Conservation (phyloP, 2,888 invertebrate genomes). For the Leucozona laternaria region DNA sequence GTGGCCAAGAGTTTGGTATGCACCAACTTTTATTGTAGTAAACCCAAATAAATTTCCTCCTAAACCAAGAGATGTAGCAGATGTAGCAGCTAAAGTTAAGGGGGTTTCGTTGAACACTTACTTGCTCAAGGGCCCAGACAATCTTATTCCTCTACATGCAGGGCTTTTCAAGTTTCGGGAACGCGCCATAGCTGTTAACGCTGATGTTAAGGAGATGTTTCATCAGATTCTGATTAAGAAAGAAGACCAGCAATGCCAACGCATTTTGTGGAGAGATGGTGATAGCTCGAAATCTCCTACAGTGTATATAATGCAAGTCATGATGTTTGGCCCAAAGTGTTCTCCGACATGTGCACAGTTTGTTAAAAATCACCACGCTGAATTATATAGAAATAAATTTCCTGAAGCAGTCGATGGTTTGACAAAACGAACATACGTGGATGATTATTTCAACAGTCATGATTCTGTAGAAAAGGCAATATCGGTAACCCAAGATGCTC, state of each 20-base stretch:
- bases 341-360: slow-evolving; percentile 63
- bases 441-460: slow-evolving; percentile 50
- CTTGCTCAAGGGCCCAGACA: too few relatives aligned
- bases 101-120: too few relatives aligned
- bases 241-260: slow-evolving; percentile 37
- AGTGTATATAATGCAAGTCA: slow-evolving; percentile 65
- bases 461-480: not conserved
- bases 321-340: slow-evolving; percentile 76
- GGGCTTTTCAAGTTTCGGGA: too few relatives aligned
- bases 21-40: too few relatives aligned
- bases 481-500: not conserved
- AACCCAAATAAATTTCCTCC: too few relatives aligned
- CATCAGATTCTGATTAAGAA: slow-evolving; percentile 46
- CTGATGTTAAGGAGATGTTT: slow-evolving; percentile 67
- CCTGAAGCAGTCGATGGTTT: slow-evolving; percentile 30
- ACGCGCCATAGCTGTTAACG: slow-evolving; percentile 45
- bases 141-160: too few relatives aligned
- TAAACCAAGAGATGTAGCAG: too few relatives aligned
- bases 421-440: slow-evolving; percentile 49
- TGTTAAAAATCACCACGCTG: slow-evolving; percentile 53
- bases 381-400: too few relatives aligned
- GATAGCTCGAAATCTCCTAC: slow-evolving; percentile 7
- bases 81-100: too few relatives aligned
- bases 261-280: slow-evolving; percentile 67
- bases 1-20: too few relatives aligned